Conservation (phyloP, 2,113 vertebrate genomes). For the Anolis sagrei region DNA sequence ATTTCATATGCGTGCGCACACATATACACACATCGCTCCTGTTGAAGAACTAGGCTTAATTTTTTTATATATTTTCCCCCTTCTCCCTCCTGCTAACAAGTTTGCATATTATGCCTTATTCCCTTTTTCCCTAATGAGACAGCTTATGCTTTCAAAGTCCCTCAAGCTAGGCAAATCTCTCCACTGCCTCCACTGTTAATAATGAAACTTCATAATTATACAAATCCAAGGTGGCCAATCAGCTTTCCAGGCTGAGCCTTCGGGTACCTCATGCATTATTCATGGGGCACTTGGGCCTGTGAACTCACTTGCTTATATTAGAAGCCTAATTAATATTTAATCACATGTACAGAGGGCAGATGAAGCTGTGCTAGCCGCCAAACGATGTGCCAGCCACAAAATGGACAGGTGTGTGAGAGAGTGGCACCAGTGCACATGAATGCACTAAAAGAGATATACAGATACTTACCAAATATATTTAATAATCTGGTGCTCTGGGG, state of each 20-base stretch:
- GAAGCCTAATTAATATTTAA: slow-evolving; percentile 89
- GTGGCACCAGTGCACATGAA: background rate
- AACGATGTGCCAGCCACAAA: slow-evolving; percentile 67
- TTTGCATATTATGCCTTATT: slow-evolving; percentile 85
- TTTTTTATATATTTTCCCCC: slow-evolving; percentile 63
- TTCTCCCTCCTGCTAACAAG: slow-evolving; percentile 72
- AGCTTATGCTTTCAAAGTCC: slow-evolving; percentile 87
- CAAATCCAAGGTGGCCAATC: slow-evolving; percentile 88
- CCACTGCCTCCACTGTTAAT: slow-evolving; percentile 83
- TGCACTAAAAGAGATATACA: background rate
- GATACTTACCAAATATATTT: background rate
- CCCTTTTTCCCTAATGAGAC: slow-evolving; percentile 84
- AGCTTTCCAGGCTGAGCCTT: slow-evolving; percentile 83
- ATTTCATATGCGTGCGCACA: slow-evolving; percentile 41
- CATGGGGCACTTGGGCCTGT: slow-evolving; percentile 78
- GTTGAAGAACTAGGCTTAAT: slow-evolving; percentile 70
- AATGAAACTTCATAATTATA: slow-evolving; percentile 90
- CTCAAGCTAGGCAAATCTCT: slow-evolving; percentile 86
- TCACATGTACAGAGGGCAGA: slow-evolving; percentile 78
- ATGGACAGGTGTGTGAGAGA: slow-evolving; percentile 42
- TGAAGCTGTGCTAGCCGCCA: slow-evolving; percentile 63
- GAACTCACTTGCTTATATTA: slow-evolving; percentile 85
- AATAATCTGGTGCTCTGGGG: background rate
- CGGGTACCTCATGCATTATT: slow-evolving; percentile 84
- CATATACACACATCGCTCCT: slow-evolving; percentile 37